Evolutionary conservation across 2,888 invertebrate genomes (phyloP).

Genomic region (Zygaena filipendulae): DNA sequence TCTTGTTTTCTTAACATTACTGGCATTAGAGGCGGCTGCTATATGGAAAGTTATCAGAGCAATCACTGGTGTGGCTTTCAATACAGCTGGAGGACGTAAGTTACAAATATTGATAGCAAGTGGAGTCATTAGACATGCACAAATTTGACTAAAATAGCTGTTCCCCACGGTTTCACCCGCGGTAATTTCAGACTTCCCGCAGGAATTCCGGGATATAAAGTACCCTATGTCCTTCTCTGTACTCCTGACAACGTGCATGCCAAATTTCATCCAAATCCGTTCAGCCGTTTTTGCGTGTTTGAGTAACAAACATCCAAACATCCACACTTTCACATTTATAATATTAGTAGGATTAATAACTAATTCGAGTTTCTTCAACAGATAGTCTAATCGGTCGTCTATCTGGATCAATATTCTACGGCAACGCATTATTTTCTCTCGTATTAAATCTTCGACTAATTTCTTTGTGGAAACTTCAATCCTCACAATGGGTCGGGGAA

Average conservation of each 20-base stretch:
- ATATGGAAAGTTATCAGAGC: constrained; percentile 31
- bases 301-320: too few species aligned
- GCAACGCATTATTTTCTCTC: constrained; percentile 58
- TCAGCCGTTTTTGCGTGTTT: too few species aligned
- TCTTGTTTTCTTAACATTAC: constrained; percentile 23
- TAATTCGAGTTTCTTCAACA: constrained; percentile 19
- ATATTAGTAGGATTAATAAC: too few species aligned
- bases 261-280: too few species aligned
- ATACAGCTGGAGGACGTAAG: constrained; percentile 26
- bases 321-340: too few species aligned
- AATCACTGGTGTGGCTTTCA: constrained; percentile 20
- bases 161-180: too few species aligned
- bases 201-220: too few species aligned
- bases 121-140: constrained; percentile 5
- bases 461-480: constrained; percentile 32
- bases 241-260: too few species aligned
- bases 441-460: constrained; percentile 56
- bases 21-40: constrained; percentile 25
- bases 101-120: constrained; percentile 4
- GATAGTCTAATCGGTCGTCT: constrained; percentile 35
- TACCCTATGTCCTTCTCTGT: too few species aligned
- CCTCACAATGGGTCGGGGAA: constrained; percentile 27
- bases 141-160: too few species aligned
- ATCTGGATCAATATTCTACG: constrained; percentile 64
- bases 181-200: too few species aligned